Evolutionary conservation across 2,113 vertebrate genomes (phyloP), one percentile per base, ranked within the genome.

Genomic region (Pionites leucogaster): DNA sequence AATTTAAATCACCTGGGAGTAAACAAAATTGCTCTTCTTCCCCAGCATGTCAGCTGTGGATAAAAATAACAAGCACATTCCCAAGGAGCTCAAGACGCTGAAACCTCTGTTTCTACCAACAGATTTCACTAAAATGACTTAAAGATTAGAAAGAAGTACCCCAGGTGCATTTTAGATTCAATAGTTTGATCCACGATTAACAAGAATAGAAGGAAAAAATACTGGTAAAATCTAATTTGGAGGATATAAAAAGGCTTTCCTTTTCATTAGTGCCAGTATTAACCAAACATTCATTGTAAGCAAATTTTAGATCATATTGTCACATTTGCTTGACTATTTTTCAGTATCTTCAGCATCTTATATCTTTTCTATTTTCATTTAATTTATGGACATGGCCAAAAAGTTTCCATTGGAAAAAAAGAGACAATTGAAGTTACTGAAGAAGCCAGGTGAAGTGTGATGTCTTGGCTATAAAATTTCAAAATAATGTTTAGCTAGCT

Each of bases 1-100:
- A 98, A 98, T 99, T 98, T 98, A 96, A 98, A 95, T 96, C 98
- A 98, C 98, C 97, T 98, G 98, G 98, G 98, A 98, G 95, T 97
- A 98, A 98, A 98, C 97, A 98, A 98, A 98, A 98, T 98, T 98
- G 97, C 92, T 98, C 88, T 96, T 97, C 96, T 97, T 96, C 89
- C 69, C 88, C 69, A 94, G 62, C 31, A 93, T 13, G 22, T 97
- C 94, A 94, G 93, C 94, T 93, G 93, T 86, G 87, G 69, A 86
- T 97, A 97, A 97, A 98, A 98, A 98, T 98, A 97, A 96, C 88
- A 95, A 93, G 74, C 80, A 96, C 76, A 92, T 92, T 97, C 98
- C 94, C 53, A 95, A 95, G 85, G 59, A 97, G 87, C 42, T 97
- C 47, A 53, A 74, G 89, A 78, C 96, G 74, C 47, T 95, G 85